phyloP scores from a whole-genome alignment of 2,888 invertebrate species.

The Pheosia gnoma region DNA sequence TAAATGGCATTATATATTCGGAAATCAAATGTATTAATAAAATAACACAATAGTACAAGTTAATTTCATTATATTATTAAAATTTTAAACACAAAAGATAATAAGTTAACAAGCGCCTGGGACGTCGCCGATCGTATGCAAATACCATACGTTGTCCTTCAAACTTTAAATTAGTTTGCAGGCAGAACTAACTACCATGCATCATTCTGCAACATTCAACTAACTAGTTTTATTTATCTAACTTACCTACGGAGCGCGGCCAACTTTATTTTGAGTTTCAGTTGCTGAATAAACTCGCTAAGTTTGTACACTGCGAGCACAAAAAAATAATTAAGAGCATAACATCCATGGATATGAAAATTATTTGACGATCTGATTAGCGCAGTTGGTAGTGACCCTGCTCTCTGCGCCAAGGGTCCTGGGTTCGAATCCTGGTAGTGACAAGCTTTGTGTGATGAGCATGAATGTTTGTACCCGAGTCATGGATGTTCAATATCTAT shows the following conservation, averaged over 20 bases:
- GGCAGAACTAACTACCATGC: slow-evolving; percentile 47
- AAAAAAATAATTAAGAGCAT: neutral
- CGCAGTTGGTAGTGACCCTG: no score
- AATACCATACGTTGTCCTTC: slow-evolving; percentile 53
- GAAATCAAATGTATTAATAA: no score
- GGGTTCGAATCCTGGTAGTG: no score
- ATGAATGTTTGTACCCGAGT: no score
- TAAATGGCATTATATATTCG: no score
- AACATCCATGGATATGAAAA: neutral
- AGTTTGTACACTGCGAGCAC: neutral
- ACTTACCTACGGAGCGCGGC: slow-evolving; percentile 16
- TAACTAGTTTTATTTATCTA: slow-evolving; percentile 45
- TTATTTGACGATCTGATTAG: neutral
- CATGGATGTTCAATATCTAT: no score
- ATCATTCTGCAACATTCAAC: slow-evolving; percentile 49
- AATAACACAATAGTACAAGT: no score
- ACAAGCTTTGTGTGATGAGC: no score
- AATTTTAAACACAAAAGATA: slow-evolving; percentile 12
- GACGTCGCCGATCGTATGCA: slow-evolving; percentile 31
- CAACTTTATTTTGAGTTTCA: slow-evolving; percentile 18
- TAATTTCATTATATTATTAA: no score
- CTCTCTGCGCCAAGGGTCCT: no score
- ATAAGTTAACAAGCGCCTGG: slow-evolving; percentile 28
- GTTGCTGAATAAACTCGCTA: slow-evolving; percentile 2
- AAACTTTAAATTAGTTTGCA: slow-evolving; percentile 65